Conservation (phyloP, 2,888 invertebrate genomes). For the Dicyrtoma fusca region DNA sequence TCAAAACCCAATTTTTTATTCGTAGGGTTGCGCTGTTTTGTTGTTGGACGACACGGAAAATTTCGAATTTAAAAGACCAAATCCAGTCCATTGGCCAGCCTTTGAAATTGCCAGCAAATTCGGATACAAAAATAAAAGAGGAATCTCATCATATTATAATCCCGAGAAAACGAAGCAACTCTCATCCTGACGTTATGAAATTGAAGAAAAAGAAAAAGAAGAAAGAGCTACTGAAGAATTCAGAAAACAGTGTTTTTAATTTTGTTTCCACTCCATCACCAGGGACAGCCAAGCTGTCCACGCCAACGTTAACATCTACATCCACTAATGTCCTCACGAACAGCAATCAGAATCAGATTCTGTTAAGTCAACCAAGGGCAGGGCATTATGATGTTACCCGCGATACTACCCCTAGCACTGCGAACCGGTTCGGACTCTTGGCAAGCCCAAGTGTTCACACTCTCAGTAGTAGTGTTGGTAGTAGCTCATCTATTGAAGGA, state of each 20-base stretch:
- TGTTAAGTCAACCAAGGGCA: background rate
- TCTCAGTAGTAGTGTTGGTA: constrained; percentile 15
- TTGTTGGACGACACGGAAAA: constrained; percentile 29
- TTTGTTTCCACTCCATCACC: constrained; percentile 14
- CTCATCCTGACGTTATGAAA: constrained; percentile 37
- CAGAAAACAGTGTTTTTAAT: constrained; percentile 18
- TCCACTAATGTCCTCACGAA: too few species aligned
- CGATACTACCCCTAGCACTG: background rate
- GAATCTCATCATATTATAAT: background rate
- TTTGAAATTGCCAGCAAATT: background rate
- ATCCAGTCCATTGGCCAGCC: background rate
- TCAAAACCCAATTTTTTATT: too few species aligned
- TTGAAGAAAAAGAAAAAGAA: constrained; percentile 38
- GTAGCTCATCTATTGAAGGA: background rate
- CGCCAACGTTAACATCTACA: background rate
- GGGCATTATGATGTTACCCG: background rate
- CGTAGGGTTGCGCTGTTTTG: constrained; percentile 25
- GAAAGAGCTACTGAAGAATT: constrained; percentile 27
- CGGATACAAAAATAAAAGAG: background rate
- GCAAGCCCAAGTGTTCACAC: constrained; percentile 32
- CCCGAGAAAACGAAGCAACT: constrained; percentile 31
- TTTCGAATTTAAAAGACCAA: constrained; percentile 25
- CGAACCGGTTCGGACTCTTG: constrained; percentile 30
- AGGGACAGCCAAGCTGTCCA: background rate
- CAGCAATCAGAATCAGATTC: too few species aligned